Evolutionary conservation across 2,113 vertebrate species (phyloP).

Genomic region (Physeter macrocephalus): DNA sequence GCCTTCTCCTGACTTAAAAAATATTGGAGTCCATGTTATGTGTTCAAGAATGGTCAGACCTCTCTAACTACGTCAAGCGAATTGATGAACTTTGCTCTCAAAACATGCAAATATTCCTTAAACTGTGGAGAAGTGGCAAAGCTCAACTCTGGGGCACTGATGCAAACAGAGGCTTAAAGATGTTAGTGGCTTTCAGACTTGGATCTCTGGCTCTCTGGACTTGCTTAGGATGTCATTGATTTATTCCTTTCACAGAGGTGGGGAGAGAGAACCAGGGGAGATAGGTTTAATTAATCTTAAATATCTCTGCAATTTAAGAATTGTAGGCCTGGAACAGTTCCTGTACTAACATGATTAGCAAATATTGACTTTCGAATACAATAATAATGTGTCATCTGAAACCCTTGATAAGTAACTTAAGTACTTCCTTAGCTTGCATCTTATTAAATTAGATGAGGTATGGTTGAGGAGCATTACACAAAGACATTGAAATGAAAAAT

Average conservation of each 20-base stretch:
- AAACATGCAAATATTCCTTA: slow-evolving; percentile 6
- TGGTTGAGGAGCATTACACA: slow-evolving; percentile 74
- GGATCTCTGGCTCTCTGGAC: not conserved
- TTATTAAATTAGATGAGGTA: slow-evolving; percentile 84
- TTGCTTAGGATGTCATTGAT: slow-evolving; percentile 46
- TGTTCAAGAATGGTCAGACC: not conserved
- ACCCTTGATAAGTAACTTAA: slow-evolving; percentile 86
- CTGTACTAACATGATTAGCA: slow-evolving; percentile 86
- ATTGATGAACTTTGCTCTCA: slow-evolving; percentile 31
- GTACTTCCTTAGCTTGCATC: slow-evolving; percentile 85
- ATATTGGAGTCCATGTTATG: not conserved
- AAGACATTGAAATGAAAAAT: slow-evolving; percentile 80
- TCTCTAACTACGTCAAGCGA: slow-evolving; percentile 50
- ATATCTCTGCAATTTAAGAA: slow-evolving; percentile 81
- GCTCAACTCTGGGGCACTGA: not conserved
- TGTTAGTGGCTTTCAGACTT: slow-evolving; percentile 16
- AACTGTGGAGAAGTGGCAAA: not conserved
- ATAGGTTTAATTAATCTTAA: slow-evolving; percentile 84
- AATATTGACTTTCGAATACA: slow-evolving; percentile 87
- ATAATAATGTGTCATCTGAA: slow-evolving; percentile 87
- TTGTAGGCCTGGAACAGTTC: slow-evolving; percentile 82
- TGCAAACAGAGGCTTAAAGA: not conserved
- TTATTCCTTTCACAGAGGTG: slow-evolving; percentile 47
- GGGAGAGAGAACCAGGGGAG: slow-evolving; percentile 53
- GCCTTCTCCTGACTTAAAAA: slow-evolving; percentile 12